Conservation (phyloP, 2,113 vertebrate genomes). For the Actinemys pallida region DNA sequence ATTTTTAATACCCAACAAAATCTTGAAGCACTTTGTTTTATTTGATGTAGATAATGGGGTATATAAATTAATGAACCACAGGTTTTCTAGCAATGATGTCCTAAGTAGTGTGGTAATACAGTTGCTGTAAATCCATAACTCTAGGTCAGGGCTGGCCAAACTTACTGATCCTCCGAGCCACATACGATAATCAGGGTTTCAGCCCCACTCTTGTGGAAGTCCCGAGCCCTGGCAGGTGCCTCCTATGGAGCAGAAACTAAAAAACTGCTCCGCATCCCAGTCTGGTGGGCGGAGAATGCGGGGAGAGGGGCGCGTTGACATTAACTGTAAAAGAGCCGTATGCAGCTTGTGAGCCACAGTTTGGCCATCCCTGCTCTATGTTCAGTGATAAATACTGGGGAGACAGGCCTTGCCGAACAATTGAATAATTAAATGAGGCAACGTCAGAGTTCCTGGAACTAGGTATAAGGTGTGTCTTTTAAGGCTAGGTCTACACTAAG, state of each 20-base stretch:
- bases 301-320: too few species aligned
- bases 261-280: too few species aligned
- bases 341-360: too few species aligned
- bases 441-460: neutral
- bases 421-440: neutral
- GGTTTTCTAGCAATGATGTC: constrained; percentile 5
- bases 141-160: neutral
- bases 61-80: neutral
- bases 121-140: neutral
- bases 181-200: too few species aligned
- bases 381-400: constrained; percentile 14
- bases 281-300: too few species aligned
- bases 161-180: too few species aligned
- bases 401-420: neutral
- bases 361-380: neutral
- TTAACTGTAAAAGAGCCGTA: too few species aligned
- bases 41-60: neutral
- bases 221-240: too few species aligned
- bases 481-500: too few species aligned
- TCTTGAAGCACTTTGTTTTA: neutral
- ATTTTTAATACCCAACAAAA: neutral
- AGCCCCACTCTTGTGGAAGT: too few species aligned
- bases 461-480: neutral
- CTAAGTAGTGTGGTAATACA: neutral
- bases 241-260: too few species aligned